Base-by-base conservation (phyloP, 2,797 vertebrate species). In the Enteromius argenteus region DNA sequence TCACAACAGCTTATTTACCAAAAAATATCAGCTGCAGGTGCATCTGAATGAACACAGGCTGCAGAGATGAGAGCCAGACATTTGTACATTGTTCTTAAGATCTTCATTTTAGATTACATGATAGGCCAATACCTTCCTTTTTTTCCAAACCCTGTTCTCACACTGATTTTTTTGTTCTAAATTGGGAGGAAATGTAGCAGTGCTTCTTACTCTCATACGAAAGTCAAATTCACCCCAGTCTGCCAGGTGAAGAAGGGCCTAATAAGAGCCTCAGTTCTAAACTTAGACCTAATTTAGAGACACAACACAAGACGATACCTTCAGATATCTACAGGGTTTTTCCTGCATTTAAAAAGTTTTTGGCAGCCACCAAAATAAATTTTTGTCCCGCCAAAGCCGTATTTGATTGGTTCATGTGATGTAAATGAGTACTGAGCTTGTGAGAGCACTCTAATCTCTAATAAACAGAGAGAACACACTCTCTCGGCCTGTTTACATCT, bases 261-360 rank as follows among this genome's bases (percentile, higher is more conserved):
- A n/a, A 69, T 21, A 46, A n/a, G 71, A 60, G 30, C n/a, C 42
- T 32, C 64, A 44, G 62, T 58, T 7, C 15, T 39, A 72, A 60
- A 66, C 19, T 23, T 9, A 32, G 44, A 39, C 53, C 56, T 3
- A 53, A 8, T 67, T 76, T 53, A 27, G 4, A n/a, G 9, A 46
- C 32, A 21, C 13, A 3, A 15, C 39, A 56, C 64, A 62, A 82
- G 62, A 81, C 42, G 27, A 79, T 35, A 49, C n/a, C 23, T 85
- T 53, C 4, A 17, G 56, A 21, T 49, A 51, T 46, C 44, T 30
- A 10, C 37, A 44, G 10, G 42, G 11, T 39, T 32, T 32, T 32
- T 32, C 30, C 30, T 39, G 39, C 39, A 39, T 39, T 39, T 39
- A 39, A 39, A 10, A 8, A 39, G 30, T 39, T 39, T 9, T 39